Conservation (phyloP, 2,888 invertebrate genomes). For the Chaitophorus viminalis region DNA sequence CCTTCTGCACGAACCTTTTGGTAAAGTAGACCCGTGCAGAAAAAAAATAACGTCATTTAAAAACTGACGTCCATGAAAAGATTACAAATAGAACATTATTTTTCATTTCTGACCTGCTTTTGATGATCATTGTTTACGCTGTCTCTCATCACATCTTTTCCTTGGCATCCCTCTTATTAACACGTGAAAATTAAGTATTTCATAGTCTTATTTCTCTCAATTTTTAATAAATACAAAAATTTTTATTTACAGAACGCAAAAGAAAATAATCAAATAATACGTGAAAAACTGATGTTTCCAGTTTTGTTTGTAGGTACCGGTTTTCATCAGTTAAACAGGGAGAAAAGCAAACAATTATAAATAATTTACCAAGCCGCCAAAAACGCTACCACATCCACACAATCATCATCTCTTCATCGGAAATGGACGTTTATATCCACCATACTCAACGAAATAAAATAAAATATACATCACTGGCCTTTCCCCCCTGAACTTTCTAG, state of each 20-base stretch:
- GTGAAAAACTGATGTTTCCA: slow-evolving; percentile 10
- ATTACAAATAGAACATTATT: slow-evolving; percentile 42
- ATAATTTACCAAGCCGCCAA: too few relatives aligned
- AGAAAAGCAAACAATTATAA: slow-evolving; percentile 11
- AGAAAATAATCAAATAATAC: slow-evolving; percentile 2
- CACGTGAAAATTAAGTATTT: slow-evolving; percentile 49
- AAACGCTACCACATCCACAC: too few relatives aligned
- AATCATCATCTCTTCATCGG: too few relatives aligned
- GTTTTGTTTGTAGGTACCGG: slow-evolving; percentile 25
- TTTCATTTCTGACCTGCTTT: slow-evolving; percentile 44
- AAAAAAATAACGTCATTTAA: slow-evolving; percentile 23
- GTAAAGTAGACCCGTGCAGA: not conserved
- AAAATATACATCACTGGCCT: too few relatives aligned
- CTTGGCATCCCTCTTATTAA: not conserved
- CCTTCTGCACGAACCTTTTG: not conserved
- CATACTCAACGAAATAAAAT: too few relatives aligned
- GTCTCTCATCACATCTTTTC: not conserved
- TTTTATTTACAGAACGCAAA: not conserved
- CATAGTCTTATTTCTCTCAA: not conserved
- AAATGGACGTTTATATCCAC: too few relatives aligned
- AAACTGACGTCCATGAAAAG: slow-evolving; percentile 45
- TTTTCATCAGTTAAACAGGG: not conserved
- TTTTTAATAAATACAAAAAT: not conserved
- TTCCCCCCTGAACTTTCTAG: too few relatives aligned
- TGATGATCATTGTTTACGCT: slow-evolving; percentile 37